These are phyloP conservation scores for Diarsia mendica DNA, from an alignment of 2,888 invertebrate genomes.

Conservation along the genomic window DNA sequence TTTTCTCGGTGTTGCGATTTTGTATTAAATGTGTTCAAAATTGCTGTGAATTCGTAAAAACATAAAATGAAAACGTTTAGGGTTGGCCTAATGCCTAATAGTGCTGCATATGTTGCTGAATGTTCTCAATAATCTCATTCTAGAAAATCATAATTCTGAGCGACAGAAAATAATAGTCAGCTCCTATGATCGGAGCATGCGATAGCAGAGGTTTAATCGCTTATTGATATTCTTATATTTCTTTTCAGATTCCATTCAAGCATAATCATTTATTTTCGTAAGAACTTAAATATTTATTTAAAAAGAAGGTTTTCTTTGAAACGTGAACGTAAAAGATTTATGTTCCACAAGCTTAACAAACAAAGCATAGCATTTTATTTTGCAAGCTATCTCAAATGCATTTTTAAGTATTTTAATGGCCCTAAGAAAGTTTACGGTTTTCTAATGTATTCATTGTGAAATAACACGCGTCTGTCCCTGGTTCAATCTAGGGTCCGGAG, in stretches of 20 bases:
- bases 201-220: neutral
- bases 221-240: slow-evolving; percentile 6
- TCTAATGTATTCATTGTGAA: slow-evolving; percentile 17
- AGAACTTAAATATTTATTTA: slow-evolving; percentile 41
- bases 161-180: too few species aligned
- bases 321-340: slow-evolving; percentile 59
- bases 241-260: slow-evolving; percentile 43
- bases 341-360: slow-evolving; percentile 57
- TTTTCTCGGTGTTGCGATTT: neutral
- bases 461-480: too few species aligned
- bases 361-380: slow-evolving; percentile 58
- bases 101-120: too few species aligned
- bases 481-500: too few species aligned
- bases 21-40: neutral
- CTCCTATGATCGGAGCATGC: too few species aligned
- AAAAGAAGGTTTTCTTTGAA: slow-evolving; percentile 42
- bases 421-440: slow-evolving; percentile 11
- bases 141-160: too few species aligned
- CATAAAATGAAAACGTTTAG: too few species aligned
- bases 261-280: slow-evolving; percentile 26
- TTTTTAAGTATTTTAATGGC: slow-evolving; percentile 50
- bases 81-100: too few species aligned
- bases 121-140: too few species aligned
- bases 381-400: slow-evolving; percentile 57
- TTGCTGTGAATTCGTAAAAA: neutral